Evolutionary conservation across 2,888 invertebrate genomes (phyloP), one percentile per base, ranked within the genome.

Genomic region (Cantharis rustica): DNA sequence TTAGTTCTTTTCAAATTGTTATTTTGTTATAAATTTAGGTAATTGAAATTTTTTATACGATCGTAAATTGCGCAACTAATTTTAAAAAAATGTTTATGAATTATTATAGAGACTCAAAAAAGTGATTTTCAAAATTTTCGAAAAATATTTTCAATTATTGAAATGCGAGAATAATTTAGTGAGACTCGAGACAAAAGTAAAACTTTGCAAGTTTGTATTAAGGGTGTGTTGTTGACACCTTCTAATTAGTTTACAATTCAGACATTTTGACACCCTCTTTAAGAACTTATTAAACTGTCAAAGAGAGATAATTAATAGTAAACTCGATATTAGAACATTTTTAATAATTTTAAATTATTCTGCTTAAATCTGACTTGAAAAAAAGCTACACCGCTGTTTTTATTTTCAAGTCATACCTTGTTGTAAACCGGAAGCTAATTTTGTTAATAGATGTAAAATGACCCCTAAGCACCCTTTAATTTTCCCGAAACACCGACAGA

Each of bases 191-290:
- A 10, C 61, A n/a, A 16, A 15, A 73, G 71, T 69, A 69, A 69
- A 75, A 75, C 75, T 72, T 77, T 72, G 66, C 72, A 75, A 77
- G 72, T 77, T 75, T 61, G 68, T 71, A 71, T 69, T 61, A 73
- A 75, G 73, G 78, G 80, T 78, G 78, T 81, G 81, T 75, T 75
- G 23, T 75, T 81, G 81, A 81, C 81, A 80, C 79, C 79, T 81
- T 68, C 79, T 81, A 81, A 81, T 81, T 81, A 81, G 78, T 79
- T 80, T 78, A 76, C 76, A 79, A 76, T 77, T 75, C 75, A 79
- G 78, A 79, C 79, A 79, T 80, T 81, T 79, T 79, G 79, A 80
- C 79, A 78, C 79, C 79, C 73, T 76, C 73, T 76, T 75, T 77
- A 76, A 78, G 79, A 76, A 80, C 80, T 76, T 79, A 79, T 80